Evolutionary conservation across 1,140 invertebrate genomes (phyloP).

Genomic region (Probaryconus sp.): DNA sequence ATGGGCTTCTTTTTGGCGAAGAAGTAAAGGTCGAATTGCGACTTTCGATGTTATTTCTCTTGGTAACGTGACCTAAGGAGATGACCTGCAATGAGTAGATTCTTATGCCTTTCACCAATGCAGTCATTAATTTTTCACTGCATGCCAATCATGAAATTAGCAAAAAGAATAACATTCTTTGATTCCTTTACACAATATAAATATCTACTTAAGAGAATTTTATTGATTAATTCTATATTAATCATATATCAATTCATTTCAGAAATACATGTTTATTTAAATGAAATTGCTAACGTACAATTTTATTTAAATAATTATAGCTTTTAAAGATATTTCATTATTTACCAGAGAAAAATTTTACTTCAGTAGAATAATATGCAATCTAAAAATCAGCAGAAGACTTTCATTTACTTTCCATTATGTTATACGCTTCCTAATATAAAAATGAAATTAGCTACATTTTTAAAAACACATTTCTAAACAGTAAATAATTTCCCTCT

Average conservation of each 20-base stretch:
- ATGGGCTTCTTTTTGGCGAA: slow-evolving; percentile 44
- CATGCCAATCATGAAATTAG: slow-evolving; percentile 50
- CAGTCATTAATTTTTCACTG: slow-evolving; percentile 54
- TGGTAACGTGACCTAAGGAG: slow-evolving; percentile 51
- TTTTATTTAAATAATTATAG: no score
- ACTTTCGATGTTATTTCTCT: slow-evolving; percentile 59
- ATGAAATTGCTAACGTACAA: no score
- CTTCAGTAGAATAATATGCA: no score
- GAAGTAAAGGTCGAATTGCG: slow-evolving; percentile 55
- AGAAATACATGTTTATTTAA: no score
- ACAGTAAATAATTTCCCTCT: no score
- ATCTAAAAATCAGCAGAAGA: no score
- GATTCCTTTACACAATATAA: slow-evolving; percentile 30
- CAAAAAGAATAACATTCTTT: slow-evolving; percentile 35
- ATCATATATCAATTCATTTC: slow-evolving; percentile 40
- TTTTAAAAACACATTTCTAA: no score
- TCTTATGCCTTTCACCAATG: slow-evolving; percentile 57
- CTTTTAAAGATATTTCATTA: no score
- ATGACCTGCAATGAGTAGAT: slow-evolving; percentile 41
- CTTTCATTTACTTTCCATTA: no score
- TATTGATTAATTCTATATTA: slow-evolving; percentile 45
- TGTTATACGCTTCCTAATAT: no score
- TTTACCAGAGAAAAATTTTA: no score
- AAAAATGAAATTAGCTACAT: no score
- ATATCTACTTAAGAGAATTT: slow-evolving; percentile 35